Percentiles rank a stretch among this genome's conserved stretches.
phyloP scores from a whole-genome alignment of 2,113 vertebrate species.

The Polypterus senegalus region DNA sequence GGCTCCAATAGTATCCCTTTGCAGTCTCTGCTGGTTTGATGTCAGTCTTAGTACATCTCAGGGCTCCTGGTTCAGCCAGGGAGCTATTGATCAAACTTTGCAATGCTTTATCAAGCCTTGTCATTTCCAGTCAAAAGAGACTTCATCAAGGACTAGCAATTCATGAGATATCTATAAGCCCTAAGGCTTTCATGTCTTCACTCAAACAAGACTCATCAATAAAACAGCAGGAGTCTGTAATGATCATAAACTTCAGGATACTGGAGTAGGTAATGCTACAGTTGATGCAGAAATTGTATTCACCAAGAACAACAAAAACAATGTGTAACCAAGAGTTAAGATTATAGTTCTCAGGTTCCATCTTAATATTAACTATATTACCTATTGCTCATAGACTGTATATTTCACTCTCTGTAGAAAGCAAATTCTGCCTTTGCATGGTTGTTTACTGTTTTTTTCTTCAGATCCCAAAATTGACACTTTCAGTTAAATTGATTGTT shows the following conservation, averaged over 20 bases:
- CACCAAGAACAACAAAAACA: too few relatives aligned
- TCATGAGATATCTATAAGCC: constrained; percentile 2
- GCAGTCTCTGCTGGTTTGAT: background rate
- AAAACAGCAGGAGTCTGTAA: background rate
- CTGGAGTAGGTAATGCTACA: too few relatives aligned
- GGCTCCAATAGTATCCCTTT: background rate
- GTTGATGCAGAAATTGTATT: too few relatives aligned
- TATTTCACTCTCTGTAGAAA: too few relatives aligned
- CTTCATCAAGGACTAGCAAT: background rate
- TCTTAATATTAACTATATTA: too few relatives aligned
- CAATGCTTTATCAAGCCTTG: background rate
- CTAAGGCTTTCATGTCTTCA: background rate
- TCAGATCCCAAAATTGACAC: too few relatives aligned
- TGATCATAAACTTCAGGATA: background rate
- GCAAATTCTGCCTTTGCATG: too few relatives aligned
- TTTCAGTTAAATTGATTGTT: too few relatives aligned
- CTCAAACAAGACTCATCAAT: background rate
- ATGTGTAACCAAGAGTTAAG: too few relatives aligned
- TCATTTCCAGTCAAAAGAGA: background rate
- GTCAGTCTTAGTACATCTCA: background rate
- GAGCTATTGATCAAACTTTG: background rate
- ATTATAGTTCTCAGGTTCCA: too few relatives aligned
- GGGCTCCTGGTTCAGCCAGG: background rate
- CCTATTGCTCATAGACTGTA: too few relatives aligned
- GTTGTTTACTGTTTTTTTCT: too few relatives aligned